Conservation (phyloP, 2,113 vertebrate genomes). For the Phylloscopus trochiloides region DNA sequence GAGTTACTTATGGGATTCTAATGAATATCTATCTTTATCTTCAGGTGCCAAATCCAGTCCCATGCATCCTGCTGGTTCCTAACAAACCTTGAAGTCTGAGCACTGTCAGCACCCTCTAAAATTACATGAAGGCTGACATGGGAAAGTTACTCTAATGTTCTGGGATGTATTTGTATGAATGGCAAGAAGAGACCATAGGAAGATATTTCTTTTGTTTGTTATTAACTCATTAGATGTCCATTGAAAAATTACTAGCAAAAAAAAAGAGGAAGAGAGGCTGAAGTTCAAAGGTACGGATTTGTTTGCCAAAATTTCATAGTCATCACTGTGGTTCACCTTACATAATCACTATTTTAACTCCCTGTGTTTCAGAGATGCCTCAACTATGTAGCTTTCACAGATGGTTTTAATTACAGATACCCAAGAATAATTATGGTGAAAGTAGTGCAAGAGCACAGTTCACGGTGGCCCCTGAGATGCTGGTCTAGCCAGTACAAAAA, state of each 20-base stretch:
- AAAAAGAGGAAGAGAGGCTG: neutral
- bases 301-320: neutral
- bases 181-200: neutral
- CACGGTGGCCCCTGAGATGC: neutral
- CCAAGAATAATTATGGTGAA: neutral
- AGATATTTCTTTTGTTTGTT: neutral
- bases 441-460: neutral
- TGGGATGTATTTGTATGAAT: neutral
- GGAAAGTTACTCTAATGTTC: neutral
- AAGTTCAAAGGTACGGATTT: neutral
- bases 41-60: neutral
- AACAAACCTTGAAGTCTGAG: neutral
- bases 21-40: neutral
- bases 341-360: neutral
- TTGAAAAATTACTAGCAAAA: neutral
- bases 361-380: neutral
- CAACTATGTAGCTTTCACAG: neutral
- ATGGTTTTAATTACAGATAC: slow-evolving; percentile 18
- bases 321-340: neutral
- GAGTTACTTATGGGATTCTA: neutral
- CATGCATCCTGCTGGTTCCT: neutral
- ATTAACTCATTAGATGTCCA: neutral
- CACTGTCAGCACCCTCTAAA: neutral
- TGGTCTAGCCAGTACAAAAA: neutral
- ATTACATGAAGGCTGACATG: neutral